These are phyloP conservation scores for Anaspis maculata DNA, from an alignment of 2,888 invertebrate species.

Conservation along the genomic window DNA sequence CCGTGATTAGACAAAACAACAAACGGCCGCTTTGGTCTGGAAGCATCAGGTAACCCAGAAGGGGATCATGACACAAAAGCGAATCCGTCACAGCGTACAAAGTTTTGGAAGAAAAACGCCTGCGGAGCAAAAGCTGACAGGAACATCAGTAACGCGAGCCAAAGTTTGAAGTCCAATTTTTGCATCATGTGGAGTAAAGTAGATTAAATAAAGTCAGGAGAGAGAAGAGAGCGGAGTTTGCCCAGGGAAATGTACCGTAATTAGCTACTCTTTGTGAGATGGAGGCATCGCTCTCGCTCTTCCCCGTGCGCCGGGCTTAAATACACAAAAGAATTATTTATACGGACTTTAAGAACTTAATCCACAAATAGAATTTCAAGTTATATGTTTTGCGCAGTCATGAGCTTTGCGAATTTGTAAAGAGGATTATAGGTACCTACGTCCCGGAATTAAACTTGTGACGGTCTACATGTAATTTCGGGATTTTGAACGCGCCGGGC, in stretches of 20 bases:
- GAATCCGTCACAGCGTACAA: too few species aligned
- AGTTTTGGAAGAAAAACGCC: too few species aligned
- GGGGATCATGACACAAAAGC: too few species aligned
- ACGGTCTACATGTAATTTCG: constrained; percentile 22
- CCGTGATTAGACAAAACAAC: too few species aligned
- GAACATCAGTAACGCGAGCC: too few species aligned
- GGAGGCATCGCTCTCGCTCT: constrained; percentile 7
- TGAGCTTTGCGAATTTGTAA: constrained; percentile 25
- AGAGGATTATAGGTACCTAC: constrained; percentile 24
- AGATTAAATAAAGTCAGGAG: too few species aligned
- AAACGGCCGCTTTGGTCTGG: too few species aligned
- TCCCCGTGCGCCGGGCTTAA: constrained; percentile 15
- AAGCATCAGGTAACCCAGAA: too few species aligned
- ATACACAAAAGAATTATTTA: constrained; percentile 25
- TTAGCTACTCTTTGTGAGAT: constrained; percentile 18
- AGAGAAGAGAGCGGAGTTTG: too few species aligned
- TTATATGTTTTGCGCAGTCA: constrained; percentile 26
- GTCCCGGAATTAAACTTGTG: constrained; percentile 23
- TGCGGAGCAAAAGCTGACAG: too few species aligned
- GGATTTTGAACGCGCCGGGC: constrained; percentile 7
- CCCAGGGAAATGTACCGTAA: constrained; percentile 13
- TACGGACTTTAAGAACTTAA: constrained; percentile 25
- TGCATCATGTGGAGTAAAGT: too few species aligned
- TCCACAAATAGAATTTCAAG: constrained; percentile 27
- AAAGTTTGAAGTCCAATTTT: too few species aligned